Percentiles rank a stretch among this genome's conserved stretches.
Conservation (phyloP, 2,113 vertebrate species). For the Colistium nudipinnis region DNA sequence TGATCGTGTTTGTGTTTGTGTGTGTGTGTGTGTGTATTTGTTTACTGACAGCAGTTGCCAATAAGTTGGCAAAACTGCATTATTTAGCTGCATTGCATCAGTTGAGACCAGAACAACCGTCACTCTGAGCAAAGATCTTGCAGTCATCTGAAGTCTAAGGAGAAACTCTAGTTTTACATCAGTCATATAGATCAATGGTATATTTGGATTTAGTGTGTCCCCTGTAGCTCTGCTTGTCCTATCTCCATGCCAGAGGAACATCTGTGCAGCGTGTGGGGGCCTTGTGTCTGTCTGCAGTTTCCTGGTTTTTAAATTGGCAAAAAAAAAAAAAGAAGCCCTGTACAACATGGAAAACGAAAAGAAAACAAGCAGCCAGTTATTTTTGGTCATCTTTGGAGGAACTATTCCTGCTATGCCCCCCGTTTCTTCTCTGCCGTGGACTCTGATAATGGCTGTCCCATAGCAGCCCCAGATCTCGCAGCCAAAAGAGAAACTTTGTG, state of each 20-base stretch:
- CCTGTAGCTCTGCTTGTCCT: neutral
- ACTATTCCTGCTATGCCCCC: constrained; percentile 20
- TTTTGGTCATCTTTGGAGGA: constrained; percentile 19
- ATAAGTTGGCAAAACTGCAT: neutral
- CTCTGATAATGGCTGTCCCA: constrained; percentile 45
- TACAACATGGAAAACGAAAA: constrained; percentile 18
- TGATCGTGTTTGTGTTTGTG: neutral
- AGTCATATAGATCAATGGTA: neutral
- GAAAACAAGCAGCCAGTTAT: constrained; percentile 48
- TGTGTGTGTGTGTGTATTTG: neutral
- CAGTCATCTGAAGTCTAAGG: too few species aligned
- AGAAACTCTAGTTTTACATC: neutral
- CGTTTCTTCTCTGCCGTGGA: neutral
- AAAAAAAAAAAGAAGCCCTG: constrained; percentile 24
- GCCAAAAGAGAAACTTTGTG: constrained; percentile 74
- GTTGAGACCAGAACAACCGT: too few species aligned
- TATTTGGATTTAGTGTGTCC: constrained; percentile 1
- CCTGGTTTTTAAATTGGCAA: neutral
- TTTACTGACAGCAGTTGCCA: neutral
- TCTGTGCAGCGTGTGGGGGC: constrained; percentile 29
- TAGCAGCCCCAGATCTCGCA: constrained; percentile 48
- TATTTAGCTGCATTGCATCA: too few species aligned
- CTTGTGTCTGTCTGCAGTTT: too few species aligned
- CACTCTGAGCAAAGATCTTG: too few species aligned
- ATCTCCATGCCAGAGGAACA: neutral